These are phyloP conservation scores for Pachycephus smyrnensis DNA, from an alignment of 2,888 invertebrate species.

Conservation along the genomic window DNA sequence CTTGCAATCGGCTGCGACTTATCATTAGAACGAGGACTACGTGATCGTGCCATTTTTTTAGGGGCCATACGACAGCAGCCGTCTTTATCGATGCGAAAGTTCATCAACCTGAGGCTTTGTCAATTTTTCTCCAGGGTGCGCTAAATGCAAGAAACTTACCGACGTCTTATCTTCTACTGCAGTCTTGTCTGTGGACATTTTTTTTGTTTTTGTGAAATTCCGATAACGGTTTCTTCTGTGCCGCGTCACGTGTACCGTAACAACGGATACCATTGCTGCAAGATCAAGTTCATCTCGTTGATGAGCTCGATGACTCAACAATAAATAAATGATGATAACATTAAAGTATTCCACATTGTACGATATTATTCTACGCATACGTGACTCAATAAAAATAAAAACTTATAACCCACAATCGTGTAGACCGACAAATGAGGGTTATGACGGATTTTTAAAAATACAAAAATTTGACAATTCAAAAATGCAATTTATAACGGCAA, in stretches of 20 bases:
- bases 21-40: slow-evolving; percentile 14
- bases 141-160: neutral
- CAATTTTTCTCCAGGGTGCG: neutral
- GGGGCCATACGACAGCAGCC: neutral
- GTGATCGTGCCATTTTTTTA: slow-evolving; percentile 12
- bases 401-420: neutral
- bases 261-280: neutral
- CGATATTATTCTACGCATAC: no score
- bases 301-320: neutral
- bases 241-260: neutral
- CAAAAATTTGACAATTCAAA: no score
- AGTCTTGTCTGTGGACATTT: no score
- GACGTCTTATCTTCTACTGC: neutral
- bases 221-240: neutral
- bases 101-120: neutral
- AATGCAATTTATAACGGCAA: neutral
- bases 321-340: no score
- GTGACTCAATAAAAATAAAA: neutral
- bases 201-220: neutral
- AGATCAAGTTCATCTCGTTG: neutral
- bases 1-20: slow-evolving; percentile 10
- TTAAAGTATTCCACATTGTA: no score
- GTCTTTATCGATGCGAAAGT: slow-evolving; percentile 7
- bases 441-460: neutral
- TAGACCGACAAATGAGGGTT: neutral